Percentiles rank a stretch among this genome's conserved stretches.
phyloP scores from a whole-genome alignment of 2,113 vertebrate genomes.

The Spilogale gracilis region DNA sequence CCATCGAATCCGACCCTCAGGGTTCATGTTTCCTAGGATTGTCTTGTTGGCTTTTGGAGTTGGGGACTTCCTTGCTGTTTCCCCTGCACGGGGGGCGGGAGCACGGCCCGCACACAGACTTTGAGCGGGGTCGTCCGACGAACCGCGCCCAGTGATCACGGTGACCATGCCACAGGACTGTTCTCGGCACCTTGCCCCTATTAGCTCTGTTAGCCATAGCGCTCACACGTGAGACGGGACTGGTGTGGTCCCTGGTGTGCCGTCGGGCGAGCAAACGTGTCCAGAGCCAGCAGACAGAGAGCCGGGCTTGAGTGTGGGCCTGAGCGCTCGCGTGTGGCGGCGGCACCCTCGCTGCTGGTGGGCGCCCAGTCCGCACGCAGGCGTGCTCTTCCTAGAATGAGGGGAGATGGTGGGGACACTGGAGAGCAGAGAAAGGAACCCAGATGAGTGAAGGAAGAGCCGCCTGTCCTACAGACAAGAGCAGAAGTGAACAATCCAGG shows the following conservation, averaged over 20 bases:
- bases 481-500: not conserved
- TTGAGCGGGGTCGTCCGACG: fast-evolving
- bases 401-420: not conserved
- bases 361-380: not conserved
- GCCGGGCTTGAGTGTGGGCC: no score
- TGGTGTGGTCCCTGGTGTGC: not conserved
- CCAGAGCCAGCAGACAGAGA: no score
- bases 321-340: not conserved
- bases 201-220: fast-evolving
- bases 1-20: not conserved
- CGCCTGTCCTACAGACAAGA: not conserved
- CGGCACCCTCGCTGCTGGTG: not conserved
- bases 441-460: not conserved
- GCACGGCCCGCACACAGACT: fast-evolving
- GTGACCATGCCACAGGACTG: fast-evolving
- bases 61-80: not conserved
- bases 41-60: not conserved
- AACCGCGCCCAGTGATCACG: fast-evolving
- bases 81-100: no score
- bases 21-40: not conserved
- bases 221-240: not conserved
- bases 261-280: fast-evolving
- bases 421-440: not conserved
- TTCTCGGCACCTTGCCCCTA: fast-evolving
- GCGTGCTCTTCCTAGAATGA: not conserved